Evolutionary conservation across 1,140 invertebrate genomes (phyloP).

Genomic region (Zaprionus davidi): DNA sequence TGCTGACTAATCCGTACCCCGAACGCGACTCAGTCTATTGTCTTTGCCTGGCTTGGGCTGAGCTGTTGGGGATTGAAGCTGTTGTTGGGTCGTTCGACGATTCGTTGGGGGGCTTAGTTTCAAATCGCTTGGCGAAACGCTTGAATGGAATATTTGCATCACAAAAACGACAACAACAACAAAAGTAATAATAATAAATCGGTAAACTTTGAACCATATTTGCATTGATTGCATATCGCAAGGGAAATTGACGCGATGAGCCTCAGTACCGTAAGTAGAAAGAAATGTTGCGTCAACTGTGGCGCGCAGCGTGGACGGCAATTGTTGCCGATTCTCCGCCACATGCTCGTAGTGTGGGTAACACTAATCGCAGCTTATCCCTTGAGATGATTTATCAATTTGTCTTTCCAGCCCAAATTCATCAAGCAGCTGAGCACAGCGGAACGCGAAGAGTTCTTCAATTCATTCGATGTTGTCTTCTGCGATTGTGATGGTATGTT

Average conservation of each 20-base stretch:
- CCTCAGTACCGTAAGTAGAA: conserved; percentile 27
- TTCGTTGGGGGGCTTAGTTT: conserved; percentile 11
- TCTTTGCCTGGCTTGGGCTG: conserved; percentile 32
- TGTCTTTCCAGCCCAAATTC: conserved; percentile 31
- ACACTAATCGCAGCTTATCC: not conserved
- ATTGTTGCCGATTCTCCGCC: not conserved
- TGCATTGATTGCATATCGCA: not conserved
- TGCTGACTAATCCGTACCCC: not conserved
- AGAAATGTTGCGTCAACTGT: conserved; percentile 28
- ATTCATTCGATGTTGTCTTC: conserved; percentile 84
- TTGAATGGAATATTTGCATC: conserved; percentile 39
- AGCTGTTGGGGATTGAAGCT: conserved; percentile 1
- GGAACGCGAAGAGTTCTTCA: conserved; percentile 77
- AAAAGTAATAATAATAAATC: conserved; percentile 17
- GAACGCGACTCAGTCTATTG: conserved; percentile 28
- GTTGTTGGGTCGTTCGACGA: too few species aligned
- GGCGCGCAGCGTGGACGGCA: conserved; percentile 11
- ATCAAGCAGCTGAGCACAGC: conserved; percentile 53
- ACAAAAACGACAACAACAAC: not conserved
- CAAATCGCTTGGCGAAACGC: conserved; percentile 22
- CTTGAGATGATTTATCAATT: not conserved
- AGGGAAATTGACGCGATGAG: conserved; percentile 8
- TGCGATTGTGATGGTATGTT: conserved; percentile 84
- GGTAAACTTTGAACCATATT: conserved; percentile 38
- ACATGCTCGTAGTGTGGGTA: conserved; percentile 1